Conservation (phyloP, 1,140 invertebrate genomes). For the Bombus ignitus region DNA sequence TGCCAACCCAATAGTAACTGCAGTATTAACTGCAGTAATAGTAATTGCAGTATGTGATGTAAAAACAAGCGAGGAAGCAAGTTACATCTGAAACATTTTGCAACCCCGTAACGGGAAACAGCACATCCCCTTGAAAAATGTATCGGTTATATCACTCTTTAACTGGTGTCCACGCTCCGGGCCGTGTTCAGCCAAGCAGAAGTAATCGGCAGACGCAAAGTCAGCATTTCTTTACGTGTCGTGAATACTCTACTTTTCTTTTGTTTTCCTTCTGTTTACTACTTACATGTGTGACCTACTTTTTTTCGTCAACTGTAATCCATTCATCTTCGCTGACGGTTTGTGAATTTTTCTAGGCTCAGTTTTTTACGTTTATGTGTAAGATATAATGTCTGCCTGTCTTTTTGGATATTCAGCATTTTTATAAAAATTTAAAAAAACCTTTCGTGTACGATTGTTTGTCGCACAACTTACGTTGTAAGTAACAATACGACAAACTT, state of each 20-base stretch:
- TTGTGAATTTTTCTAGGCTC: too few relatives aligned
- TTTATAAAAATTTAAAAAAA: too few relatives aligned
- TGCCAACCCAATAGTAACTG: too few relatives aligned
- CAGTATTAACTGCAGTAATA: too few relatives aligned
- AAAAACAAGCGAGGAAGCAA: too few relatives aligned
- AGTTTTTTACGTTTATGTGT: background rate
- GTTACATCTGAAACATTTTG: background rate
- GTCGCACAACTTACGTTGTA: too few relatives aligned
- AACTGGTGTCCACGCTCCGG: background rate
- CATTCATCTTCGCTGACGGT: slow-evolving; percentile 1
- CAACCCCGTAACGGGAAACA: too few relatives aligned
- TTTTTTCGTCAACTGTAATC: background rate
- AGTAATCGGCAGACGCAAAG: slow-evolving; percentile 16
- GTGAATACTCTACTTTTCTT: background rate
- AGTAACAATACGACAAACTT: too few relatives aligned
- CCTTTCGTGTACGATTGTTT: too few relatives aligned
- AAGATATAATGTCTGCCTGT: background rate
- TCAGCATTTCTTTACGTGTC: slow-evolving; percentile 14
- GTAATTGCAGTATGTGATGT: too few relatives aligned
- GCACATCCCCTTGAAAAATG: background rate
- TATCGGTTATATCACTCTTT: slow-evolving; percentile 5
- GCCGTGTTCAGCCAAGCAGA: background rate
- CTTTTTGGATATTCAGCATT: too few relatives aligned
- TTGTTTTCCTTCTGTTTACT: background rate
- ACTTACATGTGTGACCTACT: background rate